Conservation (phyloP, 2,888 invertebrate genomes). For the Oligia strigilis region DNA sequence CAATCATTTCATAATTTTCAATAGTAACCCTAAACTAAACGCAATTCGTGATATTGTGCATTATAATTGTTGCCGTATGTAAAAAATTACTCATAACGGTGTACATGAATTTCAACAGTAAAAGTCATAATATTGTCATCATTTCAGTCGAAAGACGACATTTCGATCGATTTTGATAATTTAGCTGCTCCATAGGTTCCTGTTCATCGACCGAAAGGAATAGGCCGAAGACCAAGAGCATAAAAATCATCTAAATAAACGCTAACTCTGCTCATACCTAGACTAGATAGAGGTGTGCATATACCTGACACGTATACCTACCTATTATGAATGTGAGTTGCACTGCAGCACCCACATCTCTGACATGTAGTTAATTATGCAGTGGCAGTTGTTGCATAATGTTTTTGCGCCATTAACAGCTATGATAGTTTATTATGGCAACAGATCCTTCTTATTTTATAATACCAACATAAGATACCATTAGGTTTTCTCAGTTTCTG, state of each 20-base stretch:
- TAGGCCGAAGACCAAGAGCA: too few species aligned
- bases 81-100: too few species aligned
- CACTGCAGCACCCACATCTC: conserved; percentile 40
- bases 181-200: not conserved
- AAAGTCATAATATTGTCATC: not conserved
- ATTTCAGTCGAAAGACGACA: not conserved
- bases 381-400: conserved; percentile 24
- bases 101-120: not conserved
- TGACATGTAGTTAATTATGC: conserved; percentile 27
- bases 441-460: not conserved
- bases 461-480: not conserved
- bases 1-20: too few species aligned
- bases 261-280: not conserved
- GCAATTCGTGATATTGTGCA: too few species aligned
- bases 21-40: too few species aligned
- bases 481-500: not conserved
- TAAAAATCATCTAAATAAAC: not conserved
- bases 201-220: not conserved
- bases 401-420: conserved; percentile 10
- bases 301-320: conserved; percentile 3
- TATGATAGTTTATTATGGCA: conserved; percentile 18
- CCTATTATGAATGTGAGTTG: not conserved
- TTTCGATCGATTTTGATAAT: not conserved
- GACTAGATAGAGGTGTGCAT: not conserved
- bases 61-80: too few species aligned